Evolutionary conservation across 2,797 vertebrate genomes (phyloP).

Genomic region (Anas bahamensis): DNA sequence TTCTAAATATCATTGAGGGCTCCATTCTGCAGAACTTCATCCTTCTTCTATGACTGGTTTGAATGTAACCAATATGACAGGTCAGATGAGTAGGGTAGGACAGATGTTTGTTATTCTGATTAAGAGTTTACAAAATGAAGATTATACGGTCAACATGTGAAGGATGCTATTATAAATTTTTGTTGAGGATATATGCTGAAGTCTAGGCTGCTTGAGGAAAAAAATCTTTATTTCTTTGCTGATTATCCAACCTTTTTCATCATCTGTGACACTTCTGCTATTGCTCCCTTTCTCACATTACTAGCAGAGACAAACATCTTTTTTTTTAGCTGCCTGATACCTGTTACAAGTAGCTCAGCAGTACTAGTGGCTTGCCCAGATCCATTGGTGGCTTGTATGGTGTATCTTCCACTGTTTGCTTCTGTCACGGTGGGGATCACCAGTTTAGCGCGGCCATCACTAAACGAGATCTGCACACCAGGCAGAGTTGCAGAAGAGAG

Average conservation of each 20-base stretch:
- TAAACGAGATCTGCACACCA: slow-evolving; percentile 96
- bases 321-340: slow-evolving; percentile 67
- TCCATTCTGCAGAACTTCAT: not conserved
- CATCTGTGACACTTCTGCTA: not conserved
- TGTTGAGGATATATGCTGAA: not conserved
- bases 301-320: not conserved
- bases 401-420: slow-evolving; percentile 93
- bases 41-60: not conserved
- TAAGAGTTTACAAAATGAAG: not conserved
- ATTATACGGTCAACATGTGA: not conserved
- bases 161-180: not conserved
- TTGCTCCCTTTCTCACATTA: not conserved
- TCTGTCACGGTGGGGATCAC: slow-evolving; percentile 90
- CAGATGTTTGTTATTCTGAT: not conserved
- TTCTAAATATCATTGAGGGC: not conserved
- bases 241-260: not conserved
- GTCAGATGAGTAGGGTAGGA: not conserved
- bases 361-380: slow-evolving; percentile 98
- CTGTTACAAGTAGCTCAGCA: slow-evolving; percentile 96
- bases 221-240: not conserved
- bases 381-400: slow-evolving; percentile 96
- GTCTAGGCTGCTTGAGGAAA: not conserved
- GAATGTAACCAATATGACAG: not conserved
- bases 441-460: slow-evolving; percentile 96
- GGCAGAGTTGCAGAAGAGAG: slow-evolving; percentile 92